phyloP scores from a whole-genome alignment of 1,140 invertebrate genomes.

The Meloidogyne hapla region DNA sequence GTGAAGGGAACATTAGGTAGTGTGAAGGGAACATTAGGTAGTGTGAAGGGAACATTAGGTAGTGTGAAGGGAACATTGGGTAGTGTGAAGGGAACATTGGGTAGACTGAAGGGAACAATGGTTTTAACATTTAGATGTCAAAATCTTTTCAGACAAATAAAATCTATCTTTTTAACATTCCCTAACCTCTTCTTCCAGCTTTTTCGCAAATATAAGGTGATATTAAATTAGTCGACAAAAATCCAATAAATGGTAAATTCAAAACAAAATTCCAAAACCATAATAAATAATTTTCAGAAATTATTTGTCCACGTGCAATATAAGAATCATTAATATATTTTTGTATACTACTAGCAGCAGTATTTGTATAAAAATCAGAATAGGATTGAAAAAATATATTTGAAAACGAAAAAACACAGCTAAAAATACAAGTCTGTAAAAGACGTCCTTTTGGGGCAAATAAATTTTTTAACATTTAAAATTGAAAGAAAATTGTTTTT shows the following conservation, averaged over 20 bases:
- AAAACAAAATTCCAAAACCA: conserved; percentile 51
- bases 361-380: conserved; percentile 44
- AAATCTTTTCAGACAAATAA: no score
- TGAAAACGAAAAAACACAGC: conserved; percentile 1
- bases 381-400: conserved; percentile 25
- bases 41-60: no score
- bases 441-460: conserved; percentile 16
- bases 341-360: conserved; percentile 44
- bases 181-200: conserved; percentile 24
- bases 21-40: no score
- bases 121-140: no score
- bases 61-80: no score
- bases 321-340: conserved; percentile 49
- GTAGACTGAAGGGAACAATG: no score
- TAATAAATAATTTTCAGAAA: conserved; percentile 33
- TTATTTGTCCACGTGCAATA: conserved; percentile 26
- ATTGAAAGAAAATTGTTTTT: no score
- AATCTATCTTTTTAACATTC: no score
- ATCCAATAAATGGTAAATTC: conserved; percentile 47
- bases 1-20: no score
- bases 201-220: conserved; percentile 45
- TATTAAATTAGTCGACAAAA: conserved; percentile 42
- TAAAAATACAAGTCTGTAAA: conserved; percentile 10
- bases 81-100: no score
- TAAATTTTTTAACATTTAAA: not conserved